Percentiles rank a stretch among this genome's conserved stretches.
phyloP scores from a whole-genome alignment of 2,113 vertebrate species.

The Uropsilus gracilis region DNA sequence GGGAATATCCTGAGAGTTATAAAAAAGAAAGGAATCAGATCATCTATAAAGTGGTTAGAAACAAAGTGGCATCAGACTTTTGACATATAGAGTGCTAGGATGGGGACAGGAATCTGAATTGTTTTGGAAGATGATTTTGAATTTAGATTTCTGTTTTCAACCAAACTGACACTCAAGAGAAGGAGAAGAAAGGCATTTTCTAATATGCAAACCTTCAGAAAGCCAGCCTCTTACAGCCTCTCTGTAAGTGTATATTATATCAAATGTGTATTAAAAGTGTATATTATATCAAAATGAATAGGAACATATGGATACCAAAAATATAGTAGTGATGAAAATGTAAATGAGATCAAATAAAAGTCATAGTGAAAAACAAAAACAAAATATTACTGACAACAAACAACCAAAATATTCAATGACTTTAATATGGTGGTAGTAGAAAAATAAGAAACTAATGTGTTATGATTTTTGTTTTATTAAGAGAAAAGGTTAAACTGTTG shows the following conservation, averaged over 20 bases:
- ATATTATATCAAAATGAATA: background rate
- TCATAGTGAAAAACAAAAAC: background rate
- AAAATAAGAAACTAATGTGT: background rate
- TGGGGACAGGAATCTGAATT: background rate
- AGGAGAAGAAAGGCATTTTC: background rate
- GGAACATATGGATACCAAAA: background rate
- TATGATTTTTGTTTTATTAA: background rate
- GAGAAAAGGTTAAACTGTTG: background rate
- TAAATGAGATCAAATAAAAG: background rate
- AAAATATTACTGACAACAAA: background rate
- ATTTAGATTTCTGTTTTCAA: constrained; percentile 10
- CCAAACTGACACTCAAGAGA: background rate
- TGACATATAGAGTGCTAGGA: background rate
- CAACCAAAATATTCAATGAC: background rate
- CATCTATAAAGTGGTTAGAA: background rate
- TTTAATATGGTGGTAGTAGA: background rate
- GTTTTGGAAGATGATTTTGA: constrained; percentile 12
- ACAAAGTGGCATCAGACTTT: background rate
- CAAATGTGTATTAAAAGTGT: background rate
- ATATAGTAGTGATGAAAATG: background rate
- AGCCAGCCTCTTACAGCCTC: background rate
- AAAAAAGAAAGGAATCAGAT: background rate
- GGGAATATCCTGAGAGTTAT: background rate
- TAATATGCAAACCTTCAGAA: background rate
- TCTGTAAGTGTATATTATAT: background rate